phyloP scores from a whole-genome alignment of 2,888 invertebrate genomes.

The Pyrrhosoma nymphula region DNA sequence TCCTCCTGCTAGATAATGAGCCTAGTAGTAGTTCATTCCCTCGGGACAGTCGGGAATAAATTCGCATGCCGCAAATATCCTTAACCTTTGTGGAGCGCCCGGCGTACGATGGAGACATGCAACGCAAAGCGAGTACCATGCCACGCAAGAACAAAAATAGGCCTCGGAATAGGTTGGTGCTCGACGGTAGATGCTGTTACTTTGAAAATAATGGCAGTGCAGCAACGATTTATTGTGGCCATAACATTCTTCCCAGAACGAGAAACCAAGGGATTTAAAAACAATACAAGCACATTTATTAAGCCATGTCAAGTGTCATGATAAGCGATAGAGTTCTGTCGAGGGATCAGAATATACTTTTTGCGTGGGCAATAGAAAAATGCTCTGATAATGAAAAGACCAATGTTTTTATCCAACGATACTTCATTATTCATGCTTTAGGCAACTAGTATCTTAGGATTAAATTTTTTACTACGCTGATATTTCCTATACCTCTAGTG shows the following conservation, averaged over 20 bases:
- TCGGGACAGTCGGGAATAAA: background rate
- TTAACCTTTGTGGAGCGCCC: background rate
- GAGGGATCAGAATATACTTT: no score
- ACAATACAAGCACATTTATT: background rate
- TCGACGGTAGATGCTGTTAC: background rate
- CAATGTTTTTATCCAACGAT: no score
- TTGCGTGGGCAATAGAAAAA: no score
- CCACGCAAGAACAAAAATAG: slow-evolving; percentile 36
- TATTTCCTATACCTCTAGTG: no score
- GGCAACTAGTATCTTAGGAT: no score
- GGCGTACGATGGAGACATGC: slow-evolving; percentile 1
- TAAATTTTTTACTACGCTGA: no score
- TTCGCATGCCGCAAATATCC: slow-evolving; percentile 24
- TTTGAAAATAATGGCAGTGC: background rate
- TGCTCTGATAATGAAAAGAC: no score
- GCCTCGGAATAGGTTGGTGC: background rate
- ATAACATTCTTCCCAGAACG: background rate
- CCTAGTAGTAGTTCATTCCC: background rate
- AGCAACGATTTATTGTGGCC: background rate
- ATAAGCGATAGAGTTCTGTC: no score
- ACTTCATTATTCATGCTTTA: no score
- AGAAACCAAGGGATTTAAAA: background rate
- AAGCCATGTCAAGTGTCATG: background rate
- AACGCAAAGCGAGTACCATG: background rate
- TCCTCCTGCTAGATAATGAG: background rate